These are phyloP conservation scores for Drosophila niveifrons DNA, from an alignment of 2,888 invertebrate genomes.

Conservation along the genomic window DNA sequence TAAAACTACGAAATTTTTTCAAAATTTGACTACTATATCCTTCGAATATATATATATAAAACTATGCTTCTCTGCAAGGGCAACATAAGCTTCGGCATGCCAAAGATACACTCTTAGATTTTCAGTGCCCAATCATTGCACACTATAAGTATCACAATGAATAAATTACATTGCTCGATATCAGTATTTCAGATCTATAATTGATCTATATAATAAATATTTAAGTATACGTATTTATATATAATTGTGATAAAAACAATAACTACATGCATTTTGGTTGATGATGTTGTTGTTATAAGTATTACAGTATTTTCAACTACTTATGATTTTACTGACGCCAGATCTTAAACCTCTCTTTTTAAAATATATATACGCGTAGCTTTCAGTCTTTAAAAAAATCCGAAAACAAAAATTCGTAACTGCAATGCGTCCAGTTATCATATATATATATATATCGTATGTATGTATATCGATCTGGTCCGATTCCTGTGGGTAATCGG, in stretches of 20 bases:
- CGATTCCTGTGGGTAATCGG: background rate
- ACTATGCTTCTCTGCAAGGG: background rate
- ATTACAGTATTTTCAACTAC: conserved; percentile 40
- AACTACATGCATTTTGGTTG: conserved; percentile 60
- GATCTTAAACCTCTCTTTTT: conserved; percentile 46
- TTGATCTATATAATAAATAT: conserved; percentile 40
- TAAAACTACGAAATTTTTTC: background rate
- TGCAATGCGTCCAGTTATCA: conserved; percentile 42
- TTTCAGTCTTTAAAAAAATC: conserved; percentile 76
- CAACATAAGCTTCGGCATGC: background rate
- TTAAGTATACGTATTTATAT: conserved; percentile 33
- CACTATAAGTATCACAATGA: conserved; percentile 70
- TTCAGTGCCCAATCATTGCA: conserved; percentile 51
- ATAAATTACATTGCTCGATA: conserved; percentile 65
- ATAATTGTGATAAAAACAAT: conserved; percentile 64
- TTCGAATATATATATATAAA: background rate
- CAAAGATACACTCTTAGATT: conserved; percentile 41
- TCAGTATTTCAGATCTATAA: conserved; percentile 40
- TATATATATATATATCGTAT: background rate
- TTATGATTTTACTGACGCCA: conserved; percentile 58
- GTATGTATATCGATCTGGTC: conserved; percentile 14
- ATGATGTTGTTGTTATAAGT: conserved; percentile 34
- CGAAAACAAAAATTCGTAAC: conserved; percentile 57
- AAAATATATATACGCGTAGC: conserved; percentile 65
- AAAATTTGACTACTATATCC: background rate